Evolutionary conservation across 2,888 invertebrate species (phyloP).

Genomic region (Zelleria hepariella): DNA sequence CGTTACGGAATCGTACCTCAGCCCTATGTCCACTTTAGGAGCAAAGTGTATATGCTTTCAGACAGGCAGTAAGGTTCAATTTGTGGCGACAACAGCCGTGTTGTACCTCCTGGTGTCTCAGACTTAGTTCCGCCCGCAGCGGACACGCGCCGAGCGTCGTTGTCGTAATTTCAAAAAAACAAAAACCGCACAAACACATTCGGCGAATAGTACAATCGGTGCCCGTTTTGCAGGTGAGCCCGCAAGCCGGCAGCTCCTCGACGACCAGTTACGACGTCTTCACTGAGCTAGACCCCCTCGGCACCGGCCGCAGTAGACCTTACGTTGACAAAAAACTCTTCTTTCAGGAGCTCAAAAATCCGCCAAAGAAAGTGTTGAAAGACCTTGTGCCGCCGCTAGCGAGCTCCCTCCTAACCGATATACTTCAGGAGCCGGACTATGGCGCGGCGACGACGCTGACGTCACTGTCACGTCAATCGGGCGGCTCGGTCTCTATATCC

Average conservation of each 20-base stretch:
- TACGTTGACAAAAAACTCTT: slow-evolving; percentile 97
- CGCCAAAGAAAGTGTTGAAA: slow-evolving; percentile 92
- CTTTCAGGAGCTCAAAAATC: slow-evolving; percentile 95
- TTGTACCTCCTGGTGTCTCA: neutral
- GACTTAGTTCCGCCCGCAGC: neutral
- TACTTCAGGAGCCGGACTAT: slow-evolving; percentile 32
- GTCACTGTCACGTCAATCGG: slow-evolving; percentile 60
- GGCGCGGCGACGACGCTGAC: slow-evolving; percentile 58
- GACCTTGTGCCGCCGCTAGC: slow-evolving; percentile 76
- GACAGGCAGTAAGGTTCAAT: too few species aligned
- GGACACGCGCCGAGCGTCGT: neutral
- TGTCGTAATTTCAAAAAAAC: neutral
- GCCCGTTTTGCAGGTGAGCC: slow-evolving; percentile 55
- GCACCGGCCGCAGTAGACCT: slow-evolving; percentile 91
- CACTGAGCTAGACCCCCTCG: slow-evolving; percentile 93
- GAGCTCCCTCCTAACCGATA: slow-evolving; percentile 48
- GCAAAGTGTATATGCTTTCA: too few species aligned
- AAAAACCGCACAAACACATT: neutral
- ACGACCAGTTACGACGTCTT: slow-evolving; percentile 83
- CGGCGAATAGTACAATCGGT: neutral
- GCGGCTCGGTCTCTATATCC: slow-evolving; percentile 60
- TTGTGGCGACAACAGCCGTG: too few species aligned
- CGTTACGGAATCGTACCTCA: too few species aligned
- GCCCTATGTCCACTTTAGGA: too few species aligned
- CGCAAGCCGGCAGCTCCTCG: slow-evolving; percentile 45